phyloP scores from a whole-genome alignment of 2,888 invertebrate genomes.

The Heteromurus nitidus region DNA sequence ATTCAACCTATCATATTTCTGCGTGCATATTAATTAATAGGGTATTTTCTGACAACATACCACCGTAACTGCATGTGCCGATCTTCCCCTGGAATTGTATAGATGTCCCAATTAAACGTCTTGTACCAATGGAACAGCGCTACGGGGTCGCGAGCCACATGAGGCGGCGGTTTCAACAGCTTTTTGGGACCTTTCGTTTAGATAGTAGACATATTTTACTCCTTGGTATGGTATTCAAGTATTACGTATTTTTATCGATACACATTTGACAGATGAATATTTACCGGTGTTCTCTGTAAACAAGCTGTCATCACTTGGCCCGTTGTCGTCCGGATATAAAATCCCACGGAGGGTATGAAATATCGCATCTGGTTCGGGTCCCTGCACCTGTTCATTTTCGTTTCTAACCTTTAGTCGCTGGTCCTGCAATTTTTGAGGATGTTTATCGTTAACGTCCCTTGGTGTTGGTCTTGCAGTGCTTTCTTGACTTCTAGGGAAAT shows the following conservation, averaged over 20 bases:
- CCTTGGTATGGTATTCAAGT: too few species aligned
- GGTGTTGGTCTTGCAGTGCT: neutral
- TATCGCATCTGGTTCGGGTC: slow-evolving; percentile 19
- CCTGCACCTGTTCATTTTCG: slow-evolving; percentile 12
- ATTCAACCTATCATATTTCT: neutral
- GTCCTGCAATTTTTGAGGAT: too few species aligned
- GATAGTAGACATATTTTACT: too few species aligned
- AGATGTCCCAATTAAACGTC: slow-evolving; percentile 69
- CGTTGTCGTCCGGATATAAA: slow-evolving; percentile 28
- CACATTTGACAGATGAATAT: too few species aligned
- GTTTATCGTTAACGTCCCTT: too few species aligned
- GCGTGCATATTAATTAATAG: neutral
- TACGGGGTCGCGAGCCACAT: slow-evolving; percentile 69
- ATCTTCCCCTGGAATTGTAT: slow-evolving; percentile 71
- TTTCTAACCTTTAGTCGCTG: neutral
- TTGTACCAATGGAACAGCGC: slow-evolving; percentile 72
- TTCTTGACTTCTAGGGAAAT: slow-evolving; percentile 17
- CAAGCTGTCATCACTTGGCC: too few species aligned
- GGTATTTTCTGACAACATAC: slow-evolving; percentile 59
- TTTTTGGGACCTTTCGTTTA: neutral
- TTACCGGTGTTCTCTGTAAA: too few species aligned
- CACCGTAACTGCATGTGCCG: slow-evolving; percentile 71
- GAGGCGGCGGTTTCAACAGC: slow-evolving; percentile 27
- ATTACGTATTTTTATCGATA: too few species aligned
- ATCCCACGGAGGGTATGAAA: slow-evolving; percentile 21